Conservation (phyloP, 2,888 invertebrate species). For the Spatulosminthurus flaviceps region DNA sequence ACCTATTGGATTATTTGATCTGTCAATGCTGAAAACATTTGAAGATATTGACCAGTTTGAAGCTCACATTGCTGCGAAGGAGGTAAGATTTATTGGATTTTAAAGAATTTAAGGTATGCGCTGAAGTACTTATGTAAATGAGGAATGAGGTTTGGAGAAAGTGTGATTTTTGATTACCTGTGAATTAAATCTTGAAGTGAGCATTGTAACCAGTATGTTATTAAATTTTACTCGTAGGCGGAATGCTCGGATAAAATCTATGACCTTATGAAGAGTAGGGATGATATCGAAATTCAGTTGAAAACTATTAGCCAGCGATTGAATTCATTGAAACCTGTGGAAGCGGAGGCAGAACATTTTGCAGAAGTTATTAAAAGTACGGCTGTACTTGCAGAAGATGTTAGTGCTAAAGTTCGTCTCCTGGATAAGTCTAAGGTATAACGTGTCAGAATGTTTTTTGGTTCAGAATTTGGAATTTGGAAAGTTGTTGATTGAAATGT, state of each 20-base stretch:
- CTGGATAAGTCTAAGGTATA: conserved; percentile 89
- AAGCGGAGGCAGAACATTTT: conserved; percentile 81
- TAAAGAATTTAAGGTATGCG: too few relatives aligned
- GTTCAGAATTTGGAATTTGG: too few relatives aligned
- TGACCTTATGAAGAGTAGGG: conserved; percentile 77
- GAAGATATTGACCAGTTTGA: conserved; percentile 59
- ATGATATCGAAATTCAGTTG: conserved; percentile 81
- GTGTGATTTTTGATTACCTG: neutral
- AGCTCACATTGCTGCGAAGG: conserved; percentile 50
- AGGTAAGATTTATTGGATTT: conserved; percentile 48
- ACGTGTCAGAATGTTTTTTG: conserved; percentile 3
- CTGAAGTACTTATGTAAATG: too few relatives aligned
- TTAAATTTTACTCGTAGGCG: conserved; percentile 69
- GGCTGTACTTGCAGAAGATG: conserved; percentile 88
- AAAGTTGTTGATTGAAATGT: too few relatives aligned
- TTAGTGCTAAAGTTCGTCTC: conserved; percentile 93
- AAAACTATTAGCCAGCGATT: conserved; percentile 82
- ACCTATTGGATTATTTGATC: conserved; percentile 40
- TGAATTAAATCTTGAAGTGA: neutral
- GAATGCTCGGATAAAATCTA: conserved; percentile 77
- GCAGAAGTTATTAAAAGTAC: conserved; percentile 87
- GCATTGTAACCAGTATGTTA: too few relatives aligned
- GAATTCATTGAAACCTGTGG: conserved; percentile 80
- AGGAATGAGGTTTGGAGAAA: neutral
- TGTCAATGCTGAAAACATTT: conserved; percentile 53